Evolutionary conservation across 92 coral and sea anemone species (phyloP).

Genomic region (Isaurus tuberculatus): DNA sequence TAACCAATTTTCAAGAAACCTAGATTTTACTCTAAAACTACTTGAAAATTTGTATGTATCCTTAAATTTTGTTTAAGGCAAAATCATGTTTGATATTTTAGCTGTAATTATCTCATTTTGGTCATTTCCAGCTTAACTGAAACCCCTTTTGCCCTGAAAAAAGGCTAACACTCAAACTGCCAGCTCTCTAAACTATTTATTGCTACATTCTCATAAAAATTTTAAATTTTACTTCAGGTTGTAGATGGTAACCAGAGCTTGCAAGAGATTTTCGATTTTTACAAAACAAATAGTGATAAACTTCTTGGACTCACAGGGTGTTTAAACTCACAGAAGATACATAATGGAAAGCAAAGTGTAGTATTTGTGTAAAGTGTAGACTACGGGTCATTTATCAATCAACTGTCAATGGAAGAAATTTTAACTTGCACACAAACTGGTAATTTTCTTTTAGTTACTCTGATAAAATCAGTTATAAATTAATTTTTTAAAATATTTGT

Average conservation of each 20-base stretch:
- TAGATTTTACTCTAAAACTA: too few species aligned
- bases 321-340: constrained; percentile 4
- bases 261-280: constrained; percentile 85
- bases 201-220: neutral
- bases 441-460: too few species aligned
- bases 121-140: too few species aligned
- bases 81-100: too few species aligned
- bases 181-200: too few species aligned
- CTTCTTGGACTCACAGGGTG: constrained; percentile 68
- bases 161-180: too few species aligned
- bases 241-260: constrained; percentile 92
- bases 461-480: neutral
- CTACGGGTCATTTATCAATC: neutral
- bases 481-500: too few species aligned
- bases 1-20: too few species aligned
- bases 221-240: constrained; percentile 64
- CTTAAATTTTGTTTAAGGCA: too few species aligned
- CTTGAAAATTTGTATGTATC: too few species aligned
- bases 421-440: neutral
- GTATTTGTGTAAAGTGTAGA: constrained; percentile 7
- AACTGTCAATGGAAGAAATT: neutral
- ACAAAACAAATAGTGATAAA: constrained; percentile 73
- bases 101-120: too few species aligned
- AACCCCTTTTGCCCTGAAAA: too few species aligned
- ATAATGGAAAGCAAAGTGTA: constrained; percentile 40